Percentiles rank a stretch among this genome's conserved stretches.
Conservation (phyloP, 2,797 vertebrate species). For the Arctocebus calabarensis region DNA sequence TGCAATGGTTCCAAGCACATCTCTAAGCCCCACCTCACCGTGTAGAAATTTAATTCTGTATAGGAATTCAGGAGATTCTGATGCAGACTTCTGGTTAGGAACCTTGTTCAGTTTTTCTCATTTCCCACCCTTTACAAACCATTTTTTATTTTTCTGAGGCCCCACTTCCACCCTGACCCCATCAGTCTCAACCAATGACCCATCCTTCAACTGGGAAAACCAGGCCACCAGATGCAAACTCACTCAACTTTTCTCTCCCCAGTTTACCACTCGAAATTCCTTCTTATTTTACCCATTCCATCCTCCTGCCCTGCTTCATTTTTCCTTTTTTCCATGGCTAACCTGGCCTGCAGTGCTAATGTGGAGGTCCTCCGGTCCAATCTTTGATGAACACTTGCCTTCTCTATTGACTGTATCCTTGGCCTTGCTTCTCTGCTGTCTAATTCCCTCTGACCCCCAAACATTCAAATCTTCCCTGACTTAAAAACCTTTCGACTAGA, state of each 20-base stretch:
- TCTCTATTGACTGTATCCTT: not conserved
- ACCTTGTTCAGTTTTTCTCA: not conserved
- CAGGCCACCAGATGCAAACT: not conserved
- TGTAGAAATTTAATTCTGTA: conserved; percentile 15
- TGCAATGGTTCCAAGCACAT: not conserved
- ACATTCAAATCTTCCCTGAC: conserved; percentile 28
- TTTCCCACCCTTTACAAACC: conserved; percentile 1
- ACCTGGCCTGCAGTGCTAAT: not conserved
- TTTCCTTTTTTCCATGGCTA: not conserved
- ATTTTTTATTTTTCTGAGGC: not conserved
- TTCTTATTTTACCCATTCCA: not conserved
- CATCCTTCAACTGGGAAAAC: not conserved
- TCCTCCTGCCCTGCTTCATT: not conserved
- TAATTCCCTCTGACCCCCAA: not conserved
- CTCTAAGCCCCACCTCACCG: not conserved
- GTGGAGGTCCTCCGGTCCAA: not conserved
- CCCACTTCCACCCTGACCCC: no score
- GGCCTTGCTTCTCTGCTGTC: not conserved
- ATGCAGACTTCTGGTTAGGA: not conserved
- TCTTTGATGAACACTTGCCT: not conserved
- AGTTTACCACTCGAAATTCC: not conserved
- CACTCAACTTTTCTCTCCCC: not conserved
- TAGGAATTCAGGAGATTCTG: not conserved
- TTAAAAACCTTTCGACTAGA: not conserved
- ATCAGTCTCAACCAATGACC: not conserved